Evolutionary conservation across 2,797 vertebrate species (phyloP).

Genomic region (Erithacus rubecula): DNA sequence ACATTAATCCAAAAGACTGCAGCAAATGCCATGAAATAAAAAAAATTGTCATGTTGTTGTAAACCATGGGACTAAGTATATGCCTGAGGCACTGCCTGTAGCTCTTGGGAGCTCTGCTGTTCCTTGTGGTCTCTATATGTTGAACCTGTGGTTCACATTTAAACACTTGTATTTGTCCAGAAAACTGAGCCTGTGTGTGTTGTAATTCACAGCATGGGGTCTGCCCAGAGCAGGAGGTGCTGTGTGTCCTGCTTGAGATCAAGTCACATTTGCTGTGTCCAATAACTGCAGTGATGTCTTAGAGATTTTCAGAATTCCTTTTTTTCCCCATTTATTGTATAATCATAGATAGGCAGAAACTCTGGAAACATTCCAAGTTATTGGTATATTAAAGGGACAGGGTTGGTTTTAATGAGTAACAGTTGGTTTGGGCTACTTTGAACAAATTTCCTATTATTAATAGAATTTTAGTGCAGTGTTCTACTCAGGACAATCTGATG

Average conservation of each 20-base stretch:
- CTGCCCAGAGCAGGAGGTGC: background rate
- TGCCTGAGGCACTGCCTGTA: background rate
- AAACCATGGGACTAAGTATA: background rate
- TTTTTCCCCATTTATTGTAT: background rate
- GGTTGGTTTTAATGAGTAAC: background rate
- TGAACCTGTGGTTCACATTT: background rate
- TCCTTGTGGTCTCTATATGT: background rate
- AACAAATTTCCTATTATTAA: background rate
- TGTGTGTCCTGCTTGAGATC: background rate
- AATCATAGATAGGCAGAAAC: background rate
- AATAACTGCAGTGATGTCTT: background rate
- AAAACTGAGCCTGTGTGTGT: background rate
- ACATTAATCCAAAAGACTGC: background rate
- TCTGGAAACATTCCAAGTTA: background rate
- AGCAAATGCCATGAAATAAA: background rate
- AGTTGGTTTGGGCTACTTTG: background rate
- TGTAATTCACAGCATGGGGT: background rate
- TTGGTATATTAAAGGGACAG: background rate
- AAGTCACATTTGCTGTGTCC: background rate
- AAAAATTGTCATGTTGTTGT: background rate
- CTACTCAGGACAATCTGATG: background rate
- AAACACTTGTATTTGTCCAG: background rate
- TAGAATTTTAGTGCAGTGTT: background rate
- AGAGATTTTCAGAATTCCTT: background rate
- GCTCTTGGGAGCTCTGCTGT: background rate